Evolutionary conservation across 2,113 vertebrate species (phyloP), one percentile per base, ranked within the genome.

Genomic region (Syngnathus scovelli): DNA sequence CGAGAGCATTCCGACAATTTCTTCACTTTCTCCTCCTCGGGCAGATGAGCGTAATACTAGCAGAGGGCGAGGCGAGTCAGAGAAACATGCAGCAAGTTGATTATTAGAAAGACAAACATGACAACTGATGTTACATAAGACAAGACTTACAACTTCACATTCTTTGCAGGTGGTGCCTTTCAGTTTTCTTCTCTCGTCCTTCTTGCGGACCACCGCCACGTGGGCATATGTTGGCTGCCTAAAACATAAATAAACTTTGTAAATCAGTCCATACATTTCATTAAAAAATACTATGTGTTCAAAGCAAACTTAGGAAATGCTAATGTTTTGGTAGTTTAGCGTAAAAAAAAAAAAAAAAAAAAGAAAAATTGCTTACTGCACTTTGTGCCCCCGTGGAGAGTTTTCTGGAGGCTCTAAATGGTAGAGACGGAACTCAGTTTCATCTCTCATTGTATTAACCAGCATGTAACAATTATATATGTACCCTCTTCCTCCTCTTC

Each of bases 151-250:
- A 54, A 92, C 81, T 82, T 98, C 95, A 90, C 97, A 99, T 81
- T 99, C 96, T 76, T 98, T 99, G 86, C 97, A 99, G 13, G 95
- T 95, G 15, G 96, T 92, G 49, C 95, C 96, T 72, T 88, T 92
- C 77, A 99, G 88, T 79, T 95, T 98, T 71, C 91, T 92, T 79
- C 97, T 92, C 74, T 99, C 96, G n/a, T 96, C 94, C 81, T 94
- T 98, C 80, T 95, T 98, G 41, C 97, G 91, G 78, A 99, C 74
- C n/a, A 98, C 94, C 51, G 93, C 94, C 90, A 96, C 89, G 37
- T 94, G 93, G 86, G 96, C 93, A 83, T 94, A 96, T 2, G 89
- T 65, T 5, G 83, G 78, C 12, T 83, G 89, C 64, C 91, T 93
- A 73, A 61, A 60, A 23, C 13, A 52, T 12, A 77, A 7, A 71